phyloP scores from a whole-genome alignment of 2,113 vertebrate species.

The Chrysemys picta region DNA sequence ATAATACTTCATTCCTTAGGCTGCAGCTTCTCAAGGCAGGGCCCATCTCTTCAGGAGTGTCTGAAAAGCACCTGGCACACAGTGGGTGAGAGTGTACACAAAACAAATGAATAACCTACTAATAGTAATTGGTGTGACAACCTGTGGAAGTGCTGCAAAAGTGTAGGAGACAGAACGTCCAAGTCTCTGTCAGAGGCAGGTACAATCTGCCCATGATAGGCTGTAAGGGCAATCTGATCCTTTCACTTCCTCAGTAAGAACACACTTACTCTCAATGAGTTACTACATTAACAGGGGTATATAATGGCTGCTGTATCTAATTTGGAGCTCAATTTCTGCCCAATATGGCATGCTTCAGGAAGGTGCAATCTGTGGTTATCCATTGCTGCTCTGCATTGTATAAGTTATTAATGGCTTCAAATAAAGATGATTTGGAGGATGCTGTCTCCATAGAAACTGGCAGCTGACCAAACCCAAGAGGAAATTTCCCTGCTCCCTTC shows the following conservation, averaged over 20 bases:
- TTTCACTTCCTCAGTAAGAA: constrained; percentile 6
- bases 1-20: not conserved
- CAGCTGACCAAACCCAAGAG: constrained; percentile 56
- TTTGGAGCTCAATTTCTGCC: constrained; percentile 56
- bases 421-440: constrained; percentile 65
- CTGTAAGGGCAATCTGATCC: not conserved
- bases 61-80: fast-evolving
- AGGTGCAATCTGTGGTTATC: constrained; percentile 63
- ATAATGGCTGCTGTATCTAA: constrained; percentile 47
- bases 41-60: not conserved
- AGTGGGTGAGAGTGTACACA: not conserved
- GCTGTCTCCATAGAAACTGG: constrained; percentile 73
- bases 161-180: not conserved
- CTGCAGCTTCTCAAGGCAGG: not conserved
- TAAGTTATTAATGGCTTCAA: constrained; percentile 60
- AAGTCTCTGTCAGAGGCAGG: fast-evolving
- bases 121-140: not conserved
- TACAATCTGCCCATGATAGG: not conserved
- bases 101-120: not conserved
- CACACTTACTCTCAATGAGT: constrained; percentile 20
- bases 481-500: constrained; percentile 54
- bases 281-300: constrained; percentile 40
- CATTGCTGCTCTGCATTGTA: constrained; percentile 55
- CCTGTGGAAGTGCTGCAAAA: not conserved
- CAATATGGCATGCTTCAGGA: constrained; percentile 29